Evolutionary conservation across 2,888 invertebrate species (phyloP).

Genomic region (Sinelater perroti): DNA sequence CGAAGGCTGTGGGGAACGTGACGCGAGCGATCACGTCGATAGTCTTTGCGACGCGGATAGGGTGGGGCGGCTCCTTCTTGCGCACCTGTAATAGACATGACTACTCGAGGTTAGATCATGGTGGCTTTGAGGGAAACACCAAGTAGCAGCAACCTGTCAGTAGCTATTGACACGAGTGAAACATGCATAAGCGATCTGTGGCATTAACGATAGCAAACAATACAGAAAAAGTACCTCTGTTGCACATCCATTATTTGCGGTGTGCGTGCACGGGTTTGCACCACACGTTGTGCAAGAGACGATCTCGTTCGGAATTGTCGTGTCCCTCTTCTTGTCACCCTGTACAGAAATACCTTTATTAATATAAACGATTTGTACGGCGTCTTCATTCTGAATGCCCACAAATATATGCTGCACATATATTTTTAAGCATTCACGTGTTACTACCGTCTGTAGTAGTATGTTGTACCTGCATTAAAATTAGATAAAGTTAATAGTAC

Average conservation of each 20-base stretch:
- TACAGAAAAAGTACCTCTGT: slow-evolving; percentile 71
- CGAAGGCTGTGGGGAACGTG: slow-evolving; percentile 92
- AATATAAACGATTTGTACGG: too few species aligned
- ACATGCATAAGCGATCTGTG: slow-evolving; percentile 15
- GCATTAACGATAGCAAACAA: not conserved
- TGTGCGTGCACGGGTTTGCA: slow-evolving; percentile 85
- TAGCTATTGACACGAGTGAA: slow-evolving; percentile 6
- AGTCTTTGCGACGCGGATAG: slow-evolving; percentile 91
- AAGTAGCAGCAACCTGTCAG: slow-evolving; percentile 28
- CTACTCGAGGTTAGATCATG: slow-evolving; percentile 62
- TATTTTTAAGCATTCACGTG: too few species aligned
- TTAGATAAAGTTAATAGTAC: too few species aligned
- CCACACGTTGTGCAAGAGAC: slow-evolving; percentile 85
- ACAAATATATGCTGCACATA: too few species aligned
- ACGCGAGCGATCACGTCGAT: slow-evolving; percentile 94
- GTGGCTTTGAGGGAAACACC: slow-evolving; percentile 33
- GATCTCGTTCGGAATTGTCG: slow-evolving; percentile 79
- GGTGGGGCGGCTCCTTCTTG: slow-evolving; percentile 91
- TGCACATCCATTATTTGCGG: slow-evolving; percentile 87
- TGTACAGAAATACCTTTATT: slow-evolving; percentile 56
- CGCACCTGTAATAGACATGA: slow-evolving; percentile 86
- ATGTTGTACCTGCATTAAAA: too few species aligned
- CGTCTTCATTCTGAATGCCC: too few species aligned
- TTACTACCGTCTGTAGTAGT: too few species aligned
- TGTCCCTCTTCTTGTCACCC: slow-evolving; percentile 87